These are phyloP conservation scores for Microctenopoma stevenorrisi DNA, from an alignment of 2,797 vertebrate species.

Conservation along the genomic window DNA sequence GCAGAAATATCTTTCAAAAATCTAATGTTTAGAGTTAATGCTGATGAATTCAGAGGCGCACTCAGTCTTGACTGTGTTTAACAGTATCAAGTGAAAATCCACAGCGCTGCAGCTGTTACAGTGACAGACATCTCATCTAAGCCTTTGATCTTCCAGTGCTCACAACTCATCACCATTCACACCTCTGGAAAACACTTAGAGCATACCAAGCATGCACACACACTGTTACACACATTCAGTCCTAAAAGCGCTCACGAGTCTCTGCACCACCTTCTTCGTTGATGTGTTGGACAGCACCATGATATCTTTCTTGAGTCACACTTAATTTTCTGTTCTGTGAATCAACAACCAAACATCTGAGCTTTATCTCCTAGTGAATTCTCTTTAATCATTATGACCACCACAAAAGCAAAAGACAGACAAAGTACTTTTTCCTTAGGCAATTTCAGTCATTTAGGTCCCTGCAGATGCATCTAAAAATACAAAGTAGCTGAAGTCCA, in stretches of 20 bases:
- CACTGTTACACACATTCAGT: constrained; percentile 13
- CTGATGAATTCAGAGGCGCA: not conserved
- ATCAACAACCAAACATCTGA: not conserved
- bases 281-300: constrained; percentile 50
- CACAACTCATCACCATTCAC: constrained; percentile 61
- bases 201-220: constrained; percentile 25
- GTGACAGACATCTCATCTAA: constrained; percentile 66
- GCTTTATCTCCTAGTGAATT: not conserved
- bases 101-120: constrained; percentile 58
- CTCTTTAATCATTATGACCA: constrained; percentile 11
- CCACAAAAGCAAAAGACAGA: too few species aligned
- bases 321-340: not conserved
- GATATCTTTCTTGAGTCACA: constrained; percentile 30
- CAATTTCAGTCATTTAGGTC: not conserved
- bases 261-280: constrained; percentile 27
- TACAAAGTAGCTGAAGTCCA: not conserved
- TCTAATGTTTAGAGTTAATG: constrained; percentile 34
- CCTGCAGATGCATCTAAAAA: not conserved
- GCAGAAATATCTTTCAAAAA: constrained; percentile 18
- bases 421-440: too few species aligned
- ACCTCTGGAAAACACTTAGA: constrained; percentile 63
- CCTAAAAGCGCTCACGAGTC: constrained; percentile 17
- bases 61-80: constrained; percentile 28
- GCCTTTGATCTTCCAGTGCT: constrained; percentile 60
- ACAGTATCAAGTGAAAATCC: constrained; percentile 54